Conservation (phyloP, 2,797 vertebrate genomes). For the Sebastes steindachneri region DNA sequence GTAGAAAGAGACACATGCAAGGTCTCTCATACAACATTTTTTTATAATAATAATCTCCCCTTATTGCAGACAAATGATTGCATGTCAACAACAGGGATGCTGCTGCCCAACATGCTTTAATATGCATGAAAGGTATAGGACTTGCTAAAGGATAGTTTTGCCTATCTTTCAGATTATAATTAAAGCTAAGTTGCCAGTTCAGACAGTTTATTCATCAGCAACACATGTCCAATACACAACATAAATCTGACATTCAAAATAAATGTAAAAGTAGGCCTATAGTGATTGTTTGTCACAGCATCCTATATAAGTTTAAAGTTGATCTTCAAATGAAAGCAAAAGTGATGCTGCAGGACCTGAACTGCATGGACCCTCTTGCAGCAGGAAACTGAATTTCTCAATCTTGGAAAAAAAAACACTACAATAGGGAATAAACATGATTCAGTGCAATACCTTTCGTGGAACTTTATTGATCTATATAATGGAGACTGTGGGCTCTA, state of each 20-base stretch:
- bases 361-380: neutral
- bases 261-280: neutral
- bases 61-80: neutral
- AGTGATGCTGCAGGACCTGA: neutral
- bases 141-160: neutral
- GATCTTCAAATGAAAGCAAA: neutral
- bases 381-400: neutral
- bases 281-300: neutral
- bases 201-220: neutral
- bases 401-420: neutral
- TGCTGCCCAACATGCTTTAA: neutral
- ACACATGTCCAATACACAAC: neutral
- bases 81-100: neutral
- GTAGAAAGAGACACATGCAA: neutral
- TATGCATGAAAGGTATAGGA: neutral
- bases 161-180: neutral
- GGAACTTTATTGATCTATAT: neutral
- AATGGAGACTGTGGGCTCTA: neutral
- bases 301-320: neutral
- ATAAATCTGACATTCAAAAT: neutral
- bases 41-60: neutral
- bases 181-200: accelerated
- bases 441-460: neutral
- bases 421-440: neutral
- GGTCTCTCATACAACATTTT: neutral